Base-by-base conservation (phyloP, 2,888 invertebrate genomes). In the Lithophane socia region DNA sequence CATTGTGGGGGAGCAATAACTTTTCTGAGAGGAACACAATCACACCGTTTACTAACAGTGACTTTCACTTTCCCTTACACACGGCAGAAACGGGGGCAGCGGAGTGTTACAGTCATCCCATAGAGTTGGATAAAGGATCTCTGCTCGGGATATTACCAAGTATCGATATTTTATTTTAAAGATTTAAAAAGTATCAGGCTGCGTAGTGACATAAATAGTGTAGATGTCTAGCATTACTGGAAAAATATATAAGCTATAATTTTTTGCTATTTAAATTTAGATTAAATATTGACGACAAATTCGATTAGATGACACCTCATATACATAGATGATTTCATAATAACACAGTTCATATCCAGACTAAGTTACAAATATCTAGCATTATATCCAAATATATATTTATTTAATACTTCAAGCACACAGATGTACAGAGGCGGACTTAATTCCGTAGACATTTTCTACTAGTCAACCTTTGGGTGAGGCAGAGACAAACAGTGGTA, bases 51-150 rank as follows among this genome's bases (percentile, higher is more conserved):
- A 90, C 87, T 77, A 82, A 79, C 86, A 87, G 84, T 89, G 88
- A 91, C 90, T 92, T 90, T 92, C 89, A 88, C 89, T 91, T 91
- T 91, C 86, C 83, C 79, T 84, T 86, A 85, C 86, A 88, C 87
- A 89, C 80, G 82, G 78, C 80, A 85, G 87, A 90, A 92, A 91
- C 83, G 87, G 76, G 92, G 88, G 86, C 92, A 91, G 84, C 89
- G 84, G 83, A 87, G 88, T 88, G 88, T 88, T 76, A 88, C 85
- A 87, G 80, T 75, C 84, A 83, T 49, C 80, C 71, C 76, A 82
- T 84, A 84, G 80, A 79, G 84, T 61, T 75, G 72, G 24, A 72
- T 74, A 42, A 49, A 8, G n/a, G 66, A 52, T 70, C 37, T 69
- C 70, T 24, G 24, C 44, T 65, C 65, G 42, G 47, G 68, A 73